These are phyloP conservation scores for Strongylocentrotus purpuratus DNA, from an alignment of 35 echinoderm and acorn worm genomes.

Conservation along the genomic window DNA sequence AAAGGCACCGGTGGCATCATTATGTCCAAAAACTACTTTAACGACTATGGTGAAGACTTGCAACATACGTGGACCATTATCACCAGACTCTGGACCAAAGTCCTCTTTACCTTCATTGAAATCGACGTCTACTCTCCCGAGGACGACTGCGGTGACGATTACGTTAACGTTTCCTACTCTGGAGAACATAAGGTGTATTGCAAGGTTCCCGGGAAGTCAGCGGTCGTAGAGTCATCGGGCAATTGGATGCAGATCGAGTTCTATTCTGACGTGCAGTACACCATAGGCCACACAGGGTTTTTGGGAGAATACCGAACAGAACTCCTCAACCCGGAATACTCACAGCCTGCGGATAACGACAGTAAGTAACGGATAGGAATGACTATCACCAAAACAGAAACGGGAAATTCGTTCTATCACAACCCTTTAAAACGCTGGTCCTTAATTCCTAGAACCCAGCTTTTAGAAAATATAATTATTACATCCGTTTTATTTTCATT, in stretches of 20 bases:
- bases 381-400: background rate
- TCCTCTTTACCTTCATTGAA: background rate
- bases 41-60: background rate
- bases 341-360: background rate
- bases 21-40: conserved; percentile 34
- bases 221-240: background rate
- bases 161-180: background rate
- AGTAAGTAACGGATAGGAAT: background rate
- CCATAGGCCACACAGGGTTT: background rate
- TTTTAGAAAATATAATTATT: background rate
- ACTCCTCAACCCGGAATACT: background rate
- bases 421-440: background rate
- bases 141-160: conserved; percentile 1
- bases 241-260: conserved; percentile 22
- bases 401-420: background rate
- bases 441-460: background rate
- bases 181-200: background rate
- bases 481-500: background rate
- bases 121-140: background rate
- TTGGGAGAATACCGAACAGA: background rate
- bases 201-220: background rate
- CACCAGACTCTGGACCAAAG: conserved; percentile 1
- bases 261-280: background rate
- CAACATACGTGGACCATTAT: background rate
- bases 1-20: background rate